Evolutionary conservation across 2,888 invertebrate species (phyloP), one percentile per base, ranked within the genome.

Genomic region (Agrochola circellaris): DNA sequence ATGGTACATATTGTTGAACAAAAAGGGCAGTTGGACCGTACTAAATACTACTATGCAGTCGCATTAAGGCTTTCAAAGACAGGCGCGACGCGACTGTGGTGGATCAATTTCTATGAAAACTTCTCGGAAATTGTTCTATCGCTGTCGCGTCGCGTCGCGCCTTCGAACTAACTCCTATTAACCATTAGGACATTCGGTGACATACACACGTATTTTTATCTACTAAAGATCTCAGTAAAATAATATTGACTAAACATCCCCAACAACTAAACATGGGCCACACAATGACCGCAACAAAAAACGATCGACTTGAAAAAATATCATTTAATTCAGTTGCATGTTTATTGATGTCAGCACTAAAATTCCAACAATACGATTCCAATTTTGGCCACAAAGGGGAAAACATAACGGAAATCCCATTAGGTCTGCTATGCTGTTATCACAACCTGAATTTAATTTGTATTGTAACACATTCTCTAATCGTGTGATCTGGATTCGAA

Each of bases 371-470:
- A 75, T 73, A 75, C 73, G 68, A 65, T 70, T 77, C 69, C 69
- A 80, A 85, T 82, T 77, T 82, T 82, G 73, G 64, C 75, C 72
- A 79, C 70, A 81, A 84, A 81, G 69, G 86, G 84, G 78, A 88
- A 87, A 87, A 81, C 61, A 34, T 77, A 88, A 73, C 85, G 88
- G 88, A 86, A 89, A 89, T 89, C 76, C 87, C 86, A 83, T 85
- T 82, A 77, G 79, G 64, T 83, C 75, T 78, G 79, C 77, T 77
- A 76, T 60, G 73, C 62, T 77, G 88, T 88, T 90, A 90, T 90
- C 89, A 81, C 78, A 88, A 89, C 89, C 88, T 89, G 68, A 79
- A 67, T 81, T 82, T 73, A 86, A 82, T 84, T 79, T 73, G 77
- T 81, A 80, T 82, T 75, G 70, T 83, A 81, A 76, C 79, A 82